These are phyloP conservation scores for Agrenia bidenticulata DNA, from an alignment of 2,888 invertebrate species.

Conservation along the genomic window DNA sequence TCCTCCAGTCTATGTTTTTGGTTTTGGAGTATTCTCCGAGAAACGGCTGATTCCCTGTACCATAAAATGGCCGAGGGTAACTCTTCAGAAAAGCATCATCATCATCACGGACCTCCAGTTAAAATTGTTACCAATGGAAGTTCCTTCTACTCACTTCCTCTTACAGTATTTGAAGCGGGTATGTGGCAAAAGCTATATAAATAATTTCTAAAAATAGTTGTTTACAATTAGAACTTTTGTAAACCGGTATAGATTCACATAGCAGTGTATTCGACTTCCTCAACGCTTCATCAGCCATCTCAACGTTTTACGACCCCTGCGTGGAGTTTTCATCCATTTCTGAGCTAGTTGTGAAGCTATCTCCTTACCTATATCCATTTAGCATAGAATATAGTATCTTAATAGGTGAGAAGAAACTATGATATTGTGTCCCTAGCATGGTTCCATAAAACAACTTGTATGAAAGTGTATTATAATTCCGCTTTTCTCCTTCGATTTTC, in stretches of 20 bases:
- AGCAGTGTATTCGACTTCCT: constrained; percentile 55
- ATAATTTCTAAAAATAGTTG: too few species aligned
- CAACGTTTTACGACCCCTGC: constrained; percentile 53
- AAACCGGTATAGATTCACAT: constrained; percentile 2
- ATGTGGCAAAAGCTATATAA: not conserved
- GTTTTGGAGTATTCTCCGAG: constrained; percentile 73
- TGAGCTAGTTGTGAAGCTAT: constrained; percentile 59
- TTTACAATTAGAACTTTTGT: too few species aligned
- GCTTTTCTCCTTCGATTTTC: constrained; percentile 50
- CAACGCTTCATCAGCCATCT: constrained; percentile 56
- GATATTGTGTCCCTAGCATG: not conserved
- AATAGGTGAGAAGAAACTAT: constrained; percentile 61
- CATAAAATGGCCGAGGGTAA: constrained; percentile 53
- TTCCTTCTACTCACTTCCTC: constrained; percentile 54
- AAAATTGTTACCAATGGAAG: not conserved
- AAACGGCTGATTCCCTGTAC: constrained; percentile 67
- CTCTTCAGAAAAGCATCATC: constrained; percentile 27
- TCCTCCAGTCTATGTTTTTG: constrained; percentile 78
- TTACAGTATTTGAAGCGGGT: constrained; percentile 54
- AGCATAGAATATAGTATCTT: constrained; percentile 78
- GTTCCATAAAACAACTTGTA: not conserved
- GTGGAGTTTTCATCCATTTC: constrained; percentile 54
- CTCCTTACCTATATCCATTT: constrained; percentile 77
- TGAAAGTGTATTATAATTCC: too few species aligned
- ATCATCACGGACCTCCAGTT: constrained; percentile 17